Conservation (phyloP, 2,888 invertebrate species). For the Cephus nigrinus region DNA sequence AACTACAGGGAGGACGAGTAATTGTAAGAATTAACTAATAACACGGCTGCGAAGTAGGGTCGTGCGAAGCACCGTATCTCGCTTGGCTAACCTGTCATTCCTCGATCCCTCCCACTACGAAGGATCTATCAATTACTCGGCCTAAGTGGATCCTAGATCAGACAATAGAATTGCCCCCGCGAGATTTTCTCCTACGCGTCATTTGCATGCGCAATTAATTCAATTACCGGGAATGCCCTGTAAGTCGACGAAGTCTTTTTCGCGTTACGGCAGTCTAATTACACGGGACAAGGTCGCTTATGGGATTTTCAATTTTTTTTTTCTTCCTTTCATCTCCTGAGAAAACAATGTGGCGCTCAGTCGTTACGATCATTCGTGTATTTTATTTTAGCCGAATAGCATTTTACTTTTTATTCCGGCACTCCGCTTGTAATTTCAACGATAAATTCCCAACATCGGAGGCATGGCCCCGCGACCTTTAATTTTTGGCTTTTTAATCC, state of each 20-base stretch:
- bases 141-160: conserved; percentile 57
- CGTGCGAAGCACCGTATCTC: conserved; percentile 59
- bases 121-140: conserved; percentile 61
- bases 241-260: no score
- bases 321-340: not conserved
- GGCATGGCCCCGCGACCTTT: conserved; percentile 1
- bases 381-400: not conserved
- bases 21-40: conserved; percentile 67
- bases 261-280: no score
- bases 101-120: conserved; percentile 49
- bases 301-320: no score
- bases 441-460: no score
- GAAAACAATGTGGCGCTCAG: not conserved
- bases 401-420: no score
- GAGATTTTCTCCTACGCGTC: conserved; percentile 1
- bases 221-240: not conserved
- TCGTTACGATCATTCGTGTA: not conserved
- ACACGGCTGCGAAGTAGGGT: conserved; percentile 59
- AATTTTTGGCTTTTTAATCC: conserved; percentile 23
- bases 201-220: conserved; percentile 4
- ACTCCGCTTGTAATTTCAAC: no score
- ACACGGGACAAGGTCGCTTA: no score
- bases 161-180: conserved; percentile 57
- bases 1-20: conserved; percentile 64
- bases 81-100: conserved; percentile 61